Evolutionary conservation across 2,888 invertebrate species (phyloP), one percentile per base, ranked within the genome.

Genomic region (Euclidia mi): DNA sequence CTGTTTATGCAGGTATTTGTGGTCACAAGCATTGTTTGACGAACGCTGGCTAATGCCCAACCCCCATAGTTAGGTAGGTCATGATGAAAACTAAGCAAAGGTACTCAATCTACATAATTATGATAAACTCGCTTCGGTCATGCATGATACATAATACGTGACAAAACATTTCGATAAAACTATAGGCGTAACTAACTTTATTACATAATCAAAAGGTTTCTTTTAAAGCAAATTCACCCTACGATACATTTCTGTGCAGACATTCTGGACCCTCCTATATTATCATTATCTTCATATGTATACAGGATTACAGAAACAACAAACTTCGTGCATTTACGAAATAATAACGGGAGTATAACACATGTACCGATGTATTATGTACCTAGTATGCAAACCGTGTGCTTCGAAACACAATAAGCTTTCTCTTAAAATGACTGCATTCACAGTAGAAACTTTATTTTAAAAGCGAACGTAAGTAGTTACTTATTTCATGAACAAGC

Each of bases 351-450:
- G 18, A 25, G 20, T 42, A 41, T n/a, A 17, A 32, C 40, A 55
- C 41, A 58, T 67, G 56, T 37, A 42, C 31, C 14, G 20, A 20
- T 20, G 12, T 31, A 47, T 41, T 25, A 45, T 52, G n/a, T 57
- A 48, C 43, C 34, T 48, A 11, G 15, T 31, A 41, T 64, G 38
- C 46, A 65, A 14, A n/a, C 32, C 10, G 46, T 62, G 40, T 73
- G 53, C 56, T 76, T 56, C 37, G 49, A 11, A 65, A 63, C 37
- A 58, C 46, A 64, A 64, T 59, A 56, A 61, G 60, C 72, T 73
- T 73, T 76, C 73, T 64, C 71, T 62, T 34, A 41, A 43, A 61
- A 56, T 48, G 42, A 14, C 37, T 59, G 50, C 72, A 50, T 63
- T 61, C 55, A 34, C 18, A 58, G 56, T 67, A 56, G 68, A 55